A percentile compares a stretch with the other conserved stretches of the same genome.
Evolutionary conservation across 1,140 invertebrate genomes (phyloP).

Genomic region (Neodiprion lecontei): DNA sequence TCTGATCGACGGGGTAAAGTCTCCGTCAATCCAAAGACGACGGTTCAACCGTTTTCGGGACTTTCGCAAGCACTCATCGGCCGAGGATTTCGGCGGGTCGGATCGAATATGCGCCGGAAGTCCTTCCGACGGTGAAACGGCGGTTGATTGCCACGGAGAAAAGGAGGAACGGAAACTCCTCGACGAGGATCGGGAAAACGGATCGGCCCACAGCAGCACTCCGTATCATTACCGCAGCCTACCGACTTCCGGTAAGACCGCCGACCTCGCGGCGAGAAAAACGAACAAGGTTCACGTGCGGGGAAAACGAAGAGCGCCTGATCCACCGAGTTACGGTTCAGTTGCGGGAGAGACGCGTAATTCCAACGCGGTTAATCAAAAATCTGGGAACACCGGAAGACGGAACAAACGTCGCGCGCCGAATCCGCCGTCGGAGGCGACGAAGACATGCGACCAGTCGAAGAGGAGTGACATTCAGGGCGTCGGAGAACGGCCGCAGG

Average conservation of each 20-base stretch:
- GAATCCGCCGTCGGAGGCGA: slow-evolving; percentile 58
- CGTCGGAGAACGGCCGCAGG: slow-evolving; percentile 24
- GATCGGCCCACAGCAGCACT: slow-evolving; percentile 39
- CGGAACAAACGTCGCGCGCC: slow-evolving; percentile 69
- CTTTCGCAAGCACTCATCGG: slow-evolving; percentile 52
- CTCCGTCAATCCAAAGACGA: background rate
- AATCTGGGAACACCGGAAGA: slow-evolving; percentile 50
- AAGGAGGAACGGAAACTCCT: slow-evolving; percentile 25
- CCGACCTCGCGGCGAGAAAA: slow-evolving; percentile 52
- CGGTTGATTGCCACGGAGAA: slow-evolving; percentile 35
- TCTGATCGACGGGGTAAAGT: slow-evolving; percentile 28
- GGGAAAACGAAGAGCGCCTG: slow-evolving; percentile 76
- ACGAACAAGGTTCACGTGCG: slow-evolving; percentile 68
- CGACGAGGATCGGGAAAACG: slow-evolving; percentile 42
- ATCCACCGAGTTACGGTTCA: slow-evolving; percentile 63
- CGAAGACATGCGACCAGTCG: background rate
- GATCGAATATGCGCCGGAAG: slow-evolving; percentile 67
- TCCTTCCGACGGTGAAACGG: slow-evolving; percentile 65
- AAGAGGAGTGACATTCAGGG: slow-evolving; percentile 22
- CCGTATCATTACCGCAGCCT: slow-evolving; percentile 64
- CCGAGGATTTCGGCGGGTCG: slow-evolving; percentile 50
- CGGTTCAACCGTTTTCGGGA: slow-evolving; percentile 26
- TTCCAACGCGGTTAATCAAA: slow-evolving; percentile 24
- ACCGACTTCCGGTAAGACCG: slow-evolving; percentile 46
- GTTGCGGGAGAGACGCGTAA: slow-evolving; percentile 33